phyloP scores from a whole-genome alignment of 2,113 vertebrate genomes.

The Artemisiospiza belli region DNA sequence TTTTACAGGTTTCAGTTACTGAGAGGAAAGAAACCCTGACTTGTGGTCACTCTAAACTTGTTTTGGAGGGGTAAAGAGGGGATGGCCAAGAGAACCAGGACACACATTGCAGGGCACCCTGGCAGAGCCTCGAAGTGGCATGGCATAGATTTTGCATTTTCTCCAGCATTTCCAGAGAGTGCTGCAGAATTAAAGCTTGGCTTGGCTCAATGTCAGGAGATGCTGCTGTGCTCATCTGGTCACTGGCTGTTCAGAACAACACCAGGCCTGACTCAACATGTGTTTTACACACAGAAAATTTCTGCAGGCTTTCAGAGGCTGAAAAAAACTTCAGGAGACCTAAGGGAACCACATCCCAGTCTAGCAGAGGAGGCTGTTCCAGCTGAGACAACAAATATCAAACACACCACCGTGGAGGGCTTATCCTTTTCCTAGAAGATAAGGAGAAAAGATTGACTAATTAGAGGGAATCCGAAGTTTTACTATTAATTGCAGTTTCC shows the following conservation, averaged over 20 bases:
- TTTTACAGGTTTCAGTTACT: background rate
- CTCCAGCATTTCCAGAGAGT: background rate
- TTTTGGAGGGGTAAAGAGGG: background rate
- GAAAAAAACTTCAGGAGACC: background rate
- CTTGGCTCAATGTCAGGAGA: background rate
- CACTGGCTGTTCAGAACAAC: background rate
- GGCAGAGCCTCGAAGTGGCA: background rate
- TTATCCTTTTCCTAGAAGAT: background rate
- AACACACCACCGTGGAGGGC: background rate
- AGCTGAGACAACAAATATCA: background rate
- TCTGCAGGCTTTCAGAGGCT: background rate
- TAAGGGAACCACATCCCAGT: background rate
- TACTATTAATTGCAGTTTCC: background rate
- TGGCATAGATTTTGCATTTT: background rate
- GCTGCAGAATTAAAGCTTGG: background rate
- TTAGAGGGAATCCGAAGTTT: background rate
- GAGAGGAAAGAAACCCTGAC: background rate
- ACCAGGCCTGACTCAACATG: too few relatives aligned
- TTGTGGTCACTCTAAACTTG: background rate
- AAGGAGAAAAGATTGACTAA: background rate
- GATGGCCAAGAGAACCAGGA: background rate
- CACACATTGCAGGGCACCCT: rapidly evolving
- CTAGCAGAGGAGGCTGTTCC: background rate
- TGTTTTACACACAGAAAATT: background rate
- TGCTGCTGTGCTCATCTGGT: background rate